Percentiles rank a stretch among this genome's conserved stretches.
Conservation (phyloP, 2,113 vertebrate species). For the Sinocyclocheilus anophthalmus region DNA sequence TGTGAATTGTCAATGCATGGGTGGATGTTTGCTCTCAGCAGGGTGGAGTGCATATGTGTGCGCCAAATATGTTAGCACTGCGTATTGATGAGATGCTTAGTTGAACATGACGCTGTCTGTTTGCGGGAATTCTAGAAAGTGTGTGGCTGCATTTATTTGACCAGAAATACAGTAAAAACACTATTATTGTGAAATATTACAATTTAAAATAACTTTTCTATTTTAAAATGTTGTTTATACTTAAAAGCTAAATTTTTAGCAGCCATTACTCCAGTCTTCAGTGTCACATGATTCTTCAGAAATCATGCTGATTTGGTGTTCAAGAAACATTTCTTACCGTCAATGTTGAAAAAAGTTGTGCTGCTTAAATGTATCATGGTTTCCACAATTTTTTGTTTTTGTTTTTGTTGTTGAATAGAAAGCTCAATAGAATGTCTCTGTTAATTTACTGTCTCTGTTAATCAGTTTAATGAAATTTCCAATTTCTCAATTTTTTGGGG, state of each 20-base stretch:
- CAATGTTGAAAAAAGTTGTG: background rate
- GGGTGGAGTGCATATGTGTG: constrained; percentile 34
- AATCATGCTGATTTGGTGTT: background rate
- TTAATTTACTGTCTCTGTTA: background rate
- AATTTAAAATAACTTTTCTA: no score
- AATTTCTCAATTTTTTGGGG: no score
- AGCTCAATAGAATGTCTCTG: background rate
- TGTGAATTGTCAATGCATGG: constrained; percentile 38
- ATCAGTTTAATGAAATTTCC: no score
- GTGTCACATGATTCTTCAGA: no score
- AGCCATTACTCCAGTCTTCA: no score
- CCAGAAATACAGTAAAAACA: background rate
- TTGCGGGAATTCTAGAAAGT: background rate
- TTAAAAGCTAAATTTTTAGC: no score
- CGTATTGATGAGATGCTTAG: background rate
- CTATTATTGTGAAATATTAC: no score
- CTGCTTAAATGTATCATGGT: background rate
- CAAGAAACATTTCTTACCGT: background rate
- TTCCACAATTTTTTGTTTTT: background rate
- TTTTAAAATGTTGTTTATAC: no score
- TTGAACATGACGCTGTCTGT: background rate
- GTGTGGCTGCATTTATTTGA: background rate
- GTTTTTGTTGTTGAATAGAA: background rate
- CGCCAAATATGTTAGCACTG: constrained; percentile 8
- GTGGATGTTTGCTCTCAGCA: constrained; percentile 29